Percentiles rank a stretch among this genome's conserved stretches.
phyloP scores from a whole-genome alignment of 2,888 invertebrate genomes.

The Alcis repandata region DNA sequence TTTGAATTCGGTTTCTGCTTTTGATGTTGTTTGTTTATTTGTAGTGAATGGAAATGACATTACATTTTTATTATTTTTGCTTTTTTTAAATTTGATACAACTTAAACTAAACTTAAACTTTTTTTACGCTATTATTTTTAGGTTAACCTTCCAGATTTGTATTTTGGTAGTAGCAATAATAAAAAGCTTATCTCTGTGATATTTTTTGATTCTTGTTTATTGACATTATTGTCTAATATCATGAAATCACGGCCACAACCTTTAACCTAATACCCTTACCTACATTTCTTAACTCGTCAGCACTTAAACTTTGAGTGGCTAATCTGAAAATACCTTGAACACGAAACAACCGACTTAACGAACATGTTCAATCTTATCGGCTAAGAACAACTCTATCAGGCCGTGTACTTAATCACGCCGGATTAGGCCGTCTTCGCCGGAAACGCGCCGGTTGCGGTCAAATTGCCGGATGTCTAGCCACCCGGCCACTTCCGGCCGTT shows the following conservation, averaged over 20 bases:
- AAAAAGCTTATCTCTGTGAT: no score
- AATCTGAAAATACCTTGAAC: background rate
- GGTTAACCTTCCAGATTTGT: no score
- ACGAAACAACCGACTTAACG: conserved; percentile 15
- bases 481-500: conserved; percentile 57
- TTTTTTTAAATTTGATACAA: background rate
- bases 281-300: no score
- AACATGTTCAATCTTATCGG: conserved; percentile 34
- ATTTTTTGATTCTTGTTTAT: no score
- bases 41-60: background rate
- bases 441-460: conserved; percentile 58
- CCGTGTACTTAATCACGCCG: conserved; percentile 49
- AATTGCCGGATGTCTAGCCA: conserved; percentile 69
- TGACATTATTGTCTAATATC: no score
- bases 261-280: no score
- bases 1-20: conserved; percentile 27
- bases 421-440: conserved; percentile 52
- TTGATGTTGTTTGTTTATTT: conserved; percentile 6
- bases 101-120: no score
- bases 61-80: background rate
- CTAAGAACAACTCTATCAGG: conserved; percentile 39
- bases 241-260: no score
- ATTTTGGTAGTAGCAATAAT: no score
- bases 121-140: no score
- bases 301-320: no score